A percentile compares a stretch with the other conserved stretches of the same genome.
Conservation (phyloP, 2,113 vertebrate species). For the Aegithalos caudatus region DNA sequence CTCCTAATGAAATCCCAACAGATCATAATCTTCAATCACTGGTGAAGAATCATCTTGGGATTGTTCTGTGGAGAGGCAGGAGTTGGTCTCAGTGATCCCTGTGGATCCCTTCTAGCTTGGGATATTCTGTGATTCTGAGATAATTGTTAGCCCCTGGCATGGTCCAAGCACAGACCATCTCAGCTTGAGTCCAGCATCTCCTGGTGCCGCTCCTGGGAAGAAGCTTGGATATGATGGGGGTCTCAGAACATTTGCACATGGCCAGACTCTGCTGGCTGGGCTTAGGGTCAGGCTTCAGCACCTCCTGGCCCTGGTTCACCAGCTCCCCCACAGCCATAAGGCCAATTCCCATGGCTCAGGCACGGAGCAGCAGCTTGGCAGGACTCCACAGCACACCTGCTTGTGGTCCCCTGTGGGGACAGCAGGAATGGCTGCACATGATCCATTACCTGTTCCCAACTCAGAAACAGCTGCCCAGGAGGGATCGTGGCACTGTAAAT, state of each 20-base stretch:
- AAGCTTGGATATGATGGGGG: neutral
- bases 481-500: neutral
- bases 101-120: neutral
- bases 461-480: neutral
- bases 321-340: neutral
- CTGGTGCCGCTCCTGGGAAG: neutral
- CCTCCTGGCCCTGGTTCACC: neutral
- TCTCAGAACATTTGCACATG: neutral
- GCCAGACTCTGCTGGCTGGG: neutral
- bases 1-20: neutral
- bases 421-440: neutral
- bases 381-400: neutral
- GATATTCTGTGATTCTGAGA: neutral
- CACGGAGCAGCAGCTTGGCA: neutral
- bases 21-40: neutral
- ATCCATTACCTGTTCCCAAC: neutral
- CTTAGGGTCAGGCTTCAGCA: neutral
- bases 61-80: neutral
- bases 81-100: neutral
- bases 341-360: constrained; percentile 1
- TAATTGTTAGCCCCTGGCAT: neutral
- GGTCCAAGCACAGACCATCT: neutral
- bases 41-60: neutral
- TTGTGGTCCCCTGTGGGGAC: neutral
- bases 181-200: neutral